Conservation (phyloP, 1,140 invertebrate species). For the Dermatophagoides farinae region DNA sequence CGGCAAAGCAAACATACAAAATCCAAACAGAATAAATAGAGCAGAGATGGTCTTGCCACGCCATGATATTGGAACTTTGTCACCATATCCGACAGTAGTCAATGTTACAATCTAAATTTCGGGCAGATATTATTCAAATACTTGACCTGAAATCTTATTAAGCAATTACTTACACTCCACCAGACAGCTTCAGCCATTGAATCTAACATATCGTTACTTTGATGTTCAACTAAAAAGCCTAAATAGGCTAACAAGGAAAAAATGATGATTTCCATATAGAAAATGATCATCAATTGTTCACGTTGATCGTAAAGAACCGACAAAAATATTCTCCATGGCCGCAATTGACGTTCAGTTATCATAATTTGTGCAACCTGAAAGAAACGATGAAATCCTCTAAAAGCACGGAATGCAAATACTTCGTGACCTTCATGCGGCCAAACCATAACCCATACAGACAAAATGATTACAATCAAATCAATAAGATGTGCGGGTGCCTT, state of each 20-base stretch:
- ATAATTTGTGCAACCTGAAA: constrained; percentile 4
- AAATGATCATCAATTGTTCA: constrained; percentile 6
- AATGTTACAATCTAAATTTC: neutral
- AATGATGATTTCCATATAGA: constrained; percentile 1
- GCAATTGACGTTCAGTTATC: neutral
- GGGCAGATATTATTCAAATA: neutral
- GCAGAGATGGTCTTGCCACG: neutral
- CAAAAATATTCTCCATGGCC: constrained; percentile 6
- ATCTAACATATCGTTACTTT: neutral
- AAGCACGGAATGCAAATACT: constrained; percentile 9
- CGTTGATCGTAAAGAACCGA: constrained; percentile 2
- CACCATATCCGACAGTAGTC: constrained; percentile 4
- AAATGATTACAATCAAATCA: neutral
- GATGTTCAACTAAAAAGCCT: neutral
- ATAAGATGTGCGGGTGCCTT: neutral
- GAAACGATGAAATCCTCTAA: constrained; percentile 9
- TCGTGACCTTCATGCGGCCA: neutral
- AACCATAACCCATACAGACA: neutral
- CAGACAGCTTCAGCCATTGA: constrained; percentile 7
- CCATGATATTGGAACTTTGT: neutral
- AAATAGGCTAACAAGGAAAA: neutral
- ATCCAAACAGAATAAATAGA: constrained; percentile 1
- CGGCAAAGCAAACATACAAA: constrained; percentile 6
- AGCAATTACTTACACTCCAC: constrained; percentile 5
- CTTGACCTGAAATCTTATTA: neutral